Evolutionary conservation across 35 echinoderm and acorn worm genomes (phyloP), one percentile per base, ranked within the genome.

Genomic region (Diadema setosum): DNA sequence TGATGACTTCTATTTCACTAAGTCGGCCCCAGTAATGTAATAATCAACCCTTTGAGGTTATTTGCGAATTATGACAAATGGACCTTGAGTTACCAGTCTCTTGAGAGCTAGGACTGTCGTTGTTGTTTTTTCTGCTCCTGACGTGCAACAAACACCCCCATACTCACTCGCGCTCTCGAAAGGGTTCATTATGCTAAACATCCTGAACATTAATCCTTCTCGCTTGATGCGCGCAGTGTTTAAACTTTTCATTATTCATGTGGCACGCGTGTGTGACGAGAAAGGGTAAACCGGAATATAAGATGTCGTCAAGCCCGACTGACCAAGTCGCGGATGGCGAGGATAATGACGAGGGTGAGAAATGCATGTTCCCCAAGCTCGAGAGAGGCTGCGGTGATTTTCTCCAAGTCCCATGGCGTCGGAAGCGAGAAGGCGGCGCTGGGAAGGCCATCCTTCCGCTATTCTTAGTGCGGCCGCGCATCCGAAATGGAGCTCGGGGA

Each of bases 171-270:
- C 27, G 63, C 63, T n/a, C n/a, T 67, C 4, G 63, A 67, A 34
- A 33, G 63, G 16, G 37, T 14, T 67, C 63, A 67, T 67, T 67
- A 67, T 67, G 63, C 37, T 67, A 67, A 67, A 67, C 63, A 67
- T 26, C 63, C 63, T 67, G 30, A n/a, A 67, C 29, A 67, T 67
- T 29, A 8, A 34, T 5, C 63, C 63, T 67, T 67, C 27, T 67
- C 37, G 37, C 63, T 67, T 34, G 37, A 33, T 29, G 63, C 29
- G 27, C 12, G 26, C 63, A 67, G 63, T 67, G 63, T 67, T 67
- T 67, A 67, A 67, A 67, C 63, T 33, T 67, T 67, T 67, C 63
- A 67, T 67, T 67, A 67, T 67, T 67, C 63, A 67, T 67, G 63
- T 67, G 63, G 63, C 63, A 18, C n/a, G n/a, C n/a, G n/a, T n/a